Conservation (phyloP, 2,888 invertebrate genomes). For the Lepidochrysops patricia region DNA sequence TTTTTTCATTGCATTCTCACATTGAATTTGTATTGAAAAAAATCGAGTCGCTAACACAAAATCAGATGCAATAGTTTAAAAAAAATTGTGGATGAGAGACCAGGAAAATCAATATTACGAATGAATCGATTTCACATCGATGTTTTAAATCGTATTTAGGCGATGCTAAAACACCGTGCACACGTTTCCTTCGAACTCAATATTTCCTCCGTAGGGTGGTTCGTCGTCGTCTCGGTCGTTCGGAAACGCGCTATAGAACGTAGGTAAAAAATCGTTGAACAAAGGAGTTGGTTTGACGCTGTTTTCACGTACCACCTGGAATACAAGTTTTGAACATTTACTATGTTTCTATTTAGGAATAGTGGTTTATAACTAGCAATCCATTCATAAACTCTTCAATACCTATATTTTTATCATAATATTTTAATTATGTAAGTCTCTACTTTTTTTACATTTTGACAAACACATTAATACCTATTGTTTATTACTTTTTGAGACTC, state of each 20-base stretch:
- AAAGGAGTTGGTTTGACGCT: conserved; percentile 44
- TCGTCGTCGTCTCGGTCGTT: conserved; percentile 37
- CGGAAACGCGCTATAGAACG: conserved; percentile 57
- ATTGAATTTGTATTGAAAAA: not conserved
- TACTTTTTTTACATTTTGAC: too few relatives aligned
- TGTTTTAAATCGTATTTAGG: not conserved
- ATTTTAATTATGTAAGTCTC: too few relatives aligned
- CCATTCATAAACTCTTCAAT: too few relatives aligned
- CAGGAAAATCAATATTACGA: not conserved
- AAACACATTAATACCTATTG: too few relatives aligned
- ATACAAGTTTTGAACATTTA: conserved; percentile 5
- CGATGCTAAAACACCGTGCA: conserved; percentile 54
- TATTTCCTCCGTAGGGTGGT: conserved; percentile 36
- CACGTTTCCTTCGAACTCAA: conserved; percentile 61
- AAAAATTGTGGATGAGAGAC: not conserved
- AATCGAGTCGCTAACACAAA: not conserved
- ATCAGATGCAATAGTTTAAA: not conserved
- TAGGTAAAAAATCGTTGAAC: conserved; percentile 65
- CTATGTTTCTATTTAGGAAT: too few relatives aligned
- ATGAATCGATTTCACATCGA: not conserved
- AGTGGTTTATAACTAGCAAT: too few relatives aligned
- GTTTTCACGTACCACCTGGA: conserved; percentile 57
- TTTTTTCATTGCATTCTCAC: not conserved
- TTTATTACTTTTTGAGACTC: too few relatives aligned
- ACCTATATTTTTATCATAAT: too few relatives aligned